Percentiles rank a stretch among this genome's conserved stretches.
Conservation (phyloP, 2,888 invertebrate species). For the Drosophila algonquin region DNA sequence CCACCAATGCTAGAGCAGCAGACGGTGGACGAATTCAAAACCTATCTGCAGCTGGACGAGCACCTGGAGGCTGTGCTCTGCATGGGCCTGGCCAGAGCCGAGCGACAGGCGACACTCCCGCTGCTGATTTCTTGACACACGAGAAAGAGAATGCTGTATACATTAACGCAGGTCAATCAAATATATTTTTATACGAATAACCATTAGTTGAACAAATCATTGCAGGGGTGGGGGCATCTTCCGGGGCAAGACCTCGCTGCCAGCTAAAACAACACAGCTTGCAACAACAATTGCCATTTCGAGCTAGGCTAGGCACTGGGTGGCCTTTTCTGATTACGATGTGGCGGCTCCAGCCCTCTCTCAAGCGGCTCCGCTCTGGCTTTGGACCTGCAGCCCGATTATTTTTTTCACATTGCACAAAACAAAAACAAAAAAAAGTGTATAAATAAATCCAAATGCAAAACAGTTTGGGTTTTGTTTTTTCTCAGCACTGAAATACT, state of each 20-base stretch:
- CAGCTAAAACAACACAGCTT: background rate
- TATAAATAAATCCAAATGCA: constrained; percentile 42
- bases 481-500: constrained; percentile 57
- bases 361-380: background rate
- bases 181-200: constrained; percentile 1
- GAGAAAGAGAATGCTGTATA: background rate
- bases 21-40: constrained; percentile 36
- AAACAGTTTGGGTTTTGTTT: constrained; percentile 34
- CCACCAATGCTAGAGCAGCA: constrained; percentile 24
- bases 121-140: background rate
- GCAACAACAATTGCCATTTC: background rate
- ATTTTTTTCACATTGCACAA: constrained; percentile 28
- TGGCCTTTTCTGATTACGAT: background rate
- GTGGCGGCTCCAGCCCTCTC: background rate
- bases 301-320: no score
- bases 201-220: background rate
- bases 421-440: constrained; percentile 53
- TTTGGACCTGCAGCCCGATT: background rate
- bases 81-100: constrained; percentile 42
- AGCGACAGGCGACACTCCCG: constrained; percentile 3
- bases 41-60: constrained; percentile 29
- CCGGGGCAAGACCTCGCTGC: background rate
- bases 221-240: background rate
- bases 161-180: background rate
- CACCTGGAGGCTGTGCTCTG: constrained; percentile 20